These are phyloP conservation scores for Beaufortia kweichowensis DNA, from an alignment of 2,113 vertebrate species.

Conservation along the genomic window DNA sequence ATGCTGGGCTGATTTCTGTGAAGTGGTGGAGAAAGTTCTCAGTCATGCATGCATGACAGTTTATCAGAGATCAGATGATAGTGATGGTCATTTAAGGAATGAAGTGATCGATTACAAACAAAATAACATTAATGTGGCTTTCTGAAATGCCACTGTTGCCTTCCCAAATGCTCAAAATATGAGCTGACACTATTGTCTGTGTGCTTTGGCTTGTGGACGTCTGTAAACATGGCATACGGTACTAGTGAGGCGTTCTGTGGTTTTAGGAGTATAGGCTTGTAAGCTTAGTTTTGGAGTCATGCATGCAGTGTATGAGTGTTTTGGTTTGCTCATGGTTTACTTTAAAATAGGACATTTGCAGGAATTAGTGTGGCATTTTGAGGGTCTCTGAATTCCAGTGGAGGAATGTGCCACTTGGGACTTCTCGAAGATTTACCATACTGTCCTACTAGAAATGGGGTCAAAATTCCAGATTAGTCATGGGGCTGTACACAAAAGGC, in stretches of 20 bases:
- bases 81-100: background rate
- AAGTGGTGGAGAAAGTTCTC: constrained; percentile 2
- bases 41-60: background rate
- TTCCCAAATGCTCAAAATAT: constrained; percentile 12
- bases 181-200: constrained; percentile 31
- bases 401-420: constrained; percentile 56
- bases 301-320: background rate
- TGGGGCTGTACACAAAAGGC: constrained; percentile 2
- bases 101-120: no score
- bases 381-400: constrained; percentile 48
- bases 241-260: constrained; percentile 7
- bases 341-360: constrained; percentile 41
- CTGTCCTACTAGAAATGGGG: constrained; percentile 14
- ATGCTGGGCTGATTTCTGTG: constrained; percentile 2
- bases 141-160: background rate
- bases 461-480: constrained; percentile 45
- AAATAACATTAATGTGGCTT: background rate
- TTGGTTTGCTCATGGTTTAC: background rate
- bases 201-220: constrained; percentile 7
- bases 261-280: background rate
- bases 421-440: constrained; percentile 55
- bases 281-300: background rate
- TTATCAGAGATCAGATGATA: constrained; percentile 10
- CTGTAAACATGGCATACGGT: background rate
- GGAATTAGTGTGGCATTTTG: constrained; percentile 43